Evolutionary conservation across 2,888 invertebrate genomes (phyloP).

Genomic region (Ennomos fuscantarius): DNA sequence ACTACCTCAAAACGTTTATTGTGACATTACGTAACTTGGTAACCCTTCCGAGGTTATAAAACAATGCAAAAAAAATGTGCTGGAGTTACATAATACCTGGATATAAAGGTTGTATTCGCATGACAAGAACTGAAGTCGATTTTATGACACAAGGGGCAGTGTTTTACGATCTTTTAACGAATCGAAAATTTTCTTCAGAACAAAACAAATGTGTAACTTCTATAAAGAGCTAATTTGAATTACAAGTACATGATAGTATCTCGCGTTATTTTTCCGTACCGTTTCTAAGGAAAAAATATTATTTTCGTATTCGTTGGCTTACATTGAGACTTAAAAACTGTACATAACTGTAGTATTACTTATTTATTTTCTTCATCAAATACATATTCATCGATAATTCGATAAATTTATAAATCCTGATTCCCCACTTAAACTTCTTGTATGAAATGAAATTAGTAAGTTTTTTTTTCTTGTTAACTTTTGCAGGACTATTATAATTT

Average conservation of each 20-base stretch:
- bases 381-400: no score
- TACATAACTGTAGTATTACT: no score
- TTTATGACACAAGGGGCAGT: constrained; percentile 77
- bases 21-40: constrained; percentile 77
- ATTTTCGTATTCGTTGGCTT: constrained; percentile 7
- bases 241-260: constrained; percentile 57
- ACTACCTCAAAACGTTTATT: constrained; percentile 76
- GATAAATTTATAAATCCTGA: no score
- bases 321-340: no score
- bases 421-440: no score
- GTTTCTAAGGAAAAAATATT: constrained; percentile 25
- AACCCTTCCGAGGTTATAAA: constrained; percentile 75
- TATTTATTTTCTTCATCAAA: no score
- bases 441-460: no score
- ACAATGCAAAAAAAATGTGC: constrained; percentile 73
- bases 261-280: constrained; percentile 39
- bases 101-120: constrained; percentile 63
- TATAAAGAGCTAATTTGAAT: constrained; percentile 65
- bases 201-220: constrained; percentile 68
- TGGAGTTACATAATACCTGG: constrained; percentile 60
- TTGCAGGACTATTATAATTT: no score
- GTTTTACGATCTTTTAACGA: constrained; percentile 79
- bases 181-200: constrained; percentile 70
- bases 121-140: constrained; percentile 58
- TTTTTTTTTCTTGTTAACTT: no score